These are phyloP conservation scores for Odontothrips loti DNA, from an alignment of 2,888 invertebrate genomes.

Conservation along the genomic window DNA sequence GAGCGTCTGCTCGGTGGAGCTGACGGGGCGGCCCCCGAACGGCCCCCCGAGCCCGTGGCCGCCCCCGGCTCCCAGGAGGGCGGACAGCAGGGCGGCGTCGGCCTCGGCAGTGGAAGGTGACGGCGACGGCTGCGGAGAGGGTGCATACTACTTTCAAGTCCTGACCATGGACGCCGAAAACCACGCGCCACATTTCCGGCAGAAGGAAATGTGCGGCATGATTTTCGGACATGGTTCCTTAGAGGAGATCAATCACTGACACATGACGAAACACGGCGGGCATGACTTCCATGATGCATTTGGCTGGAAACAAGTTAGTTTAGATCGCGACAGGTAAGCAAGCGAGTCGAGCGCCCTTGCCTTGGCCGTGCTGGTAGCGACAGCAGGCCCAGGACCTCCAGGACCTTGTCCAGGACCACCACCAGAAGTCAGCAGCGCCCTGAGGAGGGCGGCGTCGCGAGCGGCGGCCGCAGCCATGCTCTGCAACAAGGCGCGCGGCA, in stretches of 20 bases:
- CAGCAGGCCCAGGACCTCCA: no score
- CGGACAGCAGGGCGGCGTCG: neutral
- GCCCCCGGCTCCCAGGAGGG: neutral
- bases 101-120: neutral
- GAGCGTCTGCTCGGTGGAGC: slow-evolving; percentile 12
- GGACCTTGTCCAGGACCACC: neutral
- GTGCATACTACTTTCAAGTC: neutral
- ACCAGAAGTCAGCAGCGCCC: neutral
- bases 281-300: no score
- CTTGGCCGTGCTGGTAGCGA: neutral
- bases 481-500: slow-evolving; percentile 3
- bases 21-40: neutral
- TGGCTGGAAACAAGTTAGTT: no score
- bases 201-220: neutral
- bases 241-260: neutral
- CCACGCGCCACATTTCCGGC: neutral
- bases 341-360: neutral
- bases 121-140: neutral
- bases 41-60: slow-evolving; percentile 6
- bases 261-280: neutral
- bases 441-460: neutral
- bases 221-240: neutral
- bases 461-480: slow-evolving; percentile 6
- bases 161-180: neutral
- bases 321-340: no score